Conservation (phyloP, 2,888 invertebrate species). For the Crepidodera aurea region DNA sequence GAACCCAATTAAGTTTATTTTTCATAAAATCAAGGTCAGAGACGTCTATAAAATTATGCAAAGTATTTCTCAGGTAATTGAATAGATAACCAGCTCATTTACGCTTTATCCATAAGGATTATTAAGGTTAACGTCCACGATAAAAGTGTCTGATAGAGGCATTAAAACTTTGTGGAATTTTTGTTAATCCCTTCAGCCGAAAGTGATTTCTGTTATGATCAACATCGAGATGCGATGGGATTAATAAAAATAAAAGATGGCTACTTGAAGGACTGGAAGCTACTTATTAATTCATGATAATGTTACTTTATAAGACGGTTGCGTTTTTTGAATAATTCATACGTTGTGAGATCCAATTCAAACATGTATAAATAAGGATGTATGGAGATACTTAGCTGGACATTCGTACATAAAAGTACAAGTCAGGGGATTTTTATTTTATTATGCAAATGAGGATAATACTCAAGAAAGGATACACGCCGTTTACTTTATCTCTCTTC, state of each 20-base stretch:
- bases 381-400: slow-evolving; percentile 33
- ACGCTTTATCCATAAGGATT: slow-evolving; percentile 8
- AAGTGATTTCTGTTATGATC: slow-evolving; percentile 39
- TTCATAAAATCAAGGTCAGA: slow-evolving; percentile 11
- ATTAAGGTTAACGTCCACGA: slow-evolving; percentile 19
- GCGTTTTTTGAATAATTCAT: slow-evolving; percentile 46
- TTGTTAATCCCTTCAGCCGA: slow-evolving; percentile 27
- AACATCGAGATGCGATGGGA: slow-evolving; percentile 32
- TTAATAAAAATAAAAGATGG: slow-evolving; percentile 38
- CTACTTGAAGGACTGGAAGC: slow-evolving; percentile 27
- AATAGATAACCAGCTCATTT: slow-evolving; percentile 21
- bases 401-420: slow-evolving; percentile 27
- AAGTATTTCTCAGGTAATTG: slow-evolving; percentile 19
- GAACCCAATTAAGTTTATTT: not conserved
- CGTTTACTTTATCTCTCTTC: slow-evolving; percentile 19
- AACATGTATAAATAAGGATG: slow-evolving; percentile 39
- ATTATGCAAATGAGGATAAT: slow-evolving; percentile 35
- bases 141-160: slow-evolving; percentile 26
- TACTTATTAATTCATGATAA: slow-evolving; percentile 42
- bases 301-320: slow-evolving; percentile 31
- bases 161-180: slow-evolving; percentile 28
- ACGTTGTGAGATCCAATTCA: slow-evolving; percentile 41
- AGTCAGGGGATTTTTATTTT: slow-evolving; percentile 32
- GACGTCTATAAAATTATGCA: slow-evolving; percentile 15
- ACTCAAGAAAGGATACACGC: slow-evolving; percentile 16